Percentiles rank a stretch among this genome's conserved stretches.
Conservation (phyloP, 2,888 invertebrate genomes). For the Dorcus parallelipipedus region DNA sequence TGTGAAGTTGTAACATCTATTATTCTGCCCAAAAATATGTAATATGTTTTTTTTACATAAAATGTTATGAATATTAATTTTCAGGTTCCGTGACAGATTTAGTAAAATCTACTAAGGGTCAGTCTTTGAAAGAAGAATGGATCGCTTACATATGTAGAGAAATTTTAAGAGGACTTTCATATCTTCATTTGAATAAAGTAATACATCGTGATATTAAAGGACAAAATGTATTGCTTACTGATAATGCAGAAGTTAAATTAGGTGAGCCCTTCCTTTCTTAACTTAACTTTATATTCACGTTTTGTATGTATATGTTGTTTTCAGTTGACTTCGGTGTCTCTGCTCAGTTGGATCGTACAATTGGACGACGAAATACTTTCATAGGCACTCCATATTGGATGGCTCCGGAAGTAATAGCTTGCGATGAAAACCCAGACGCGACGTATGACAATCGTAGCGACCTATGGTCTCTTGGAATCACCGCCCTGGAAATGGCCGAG, state of each 20-base stretch:
- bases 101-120: constrained; percentile 98
- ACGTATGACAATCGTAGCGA: constrained; percentile 98
- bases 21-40: too few relatives aligned
- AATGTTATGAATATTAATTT: constrained; percentile 22
- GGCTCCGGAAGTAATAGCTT: constrained; percentile 99
- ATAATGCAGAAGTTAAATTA: constrained; percentile 99
- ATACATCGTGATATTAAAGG: constrained; percentile 99
- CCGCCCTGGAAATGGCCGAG: constrained; percentile 99
- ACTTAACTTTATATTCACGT: not conserved
- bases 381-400: constrained; percentile 99
- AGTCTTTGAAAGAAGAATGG: constrained; percentile 98
- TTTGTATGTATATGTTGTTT: constrained; percentile 13
- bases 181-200: constrained; percentile 97
- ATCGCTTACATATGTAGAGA: constrained; percentile 99
- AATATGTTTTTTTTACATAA: too few relatives aligned
- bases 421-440: constrained; percentile 99
- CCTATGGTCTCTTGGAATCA: constrained; percentile 92
- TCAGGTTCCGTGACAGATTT: constrained; percentile 94
- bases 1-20: too few relatives aligned
- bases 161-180: constrained; percentile 91
- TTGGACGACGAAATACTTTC: constrained; percentile 97
- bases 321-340: constrained; percentile 98
- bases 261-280: constrained; percentile 53
- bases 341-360: constrained; percentile 97
- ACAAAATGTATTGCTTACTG: constrained; percentile 98